phyloP scores from a whole-genome alignment of 2,113 vertebrate species.

The Antechinus flavipes region DNA sequence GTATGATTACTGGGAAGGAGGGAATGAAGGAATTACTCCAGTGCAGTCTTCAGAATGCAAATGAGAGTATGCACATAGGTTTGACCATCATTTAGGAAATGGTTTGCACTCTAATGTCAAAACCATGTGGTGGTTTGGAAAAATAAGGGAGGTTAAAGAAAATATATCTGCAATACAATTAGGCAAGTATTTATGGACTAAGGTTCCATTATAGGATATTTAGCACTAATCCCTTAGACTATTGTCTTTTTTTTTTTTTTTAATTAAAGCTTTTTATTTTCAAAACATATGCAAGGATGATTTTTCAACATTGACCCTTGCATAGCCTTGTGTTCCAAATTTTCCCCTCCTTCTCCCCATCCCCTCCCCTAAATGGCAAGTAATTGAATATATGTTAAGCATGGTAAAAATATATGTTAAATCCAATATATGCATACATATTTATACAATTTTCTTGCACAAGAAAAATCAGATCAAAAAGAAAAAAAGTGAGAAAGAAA shows the following conservation, averaged over 20 bases:
- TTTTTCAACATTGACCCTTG: too few relatives aligned
- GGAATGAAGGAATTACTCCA: neutral
- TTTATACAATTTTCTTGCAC: too few relatives aligned
- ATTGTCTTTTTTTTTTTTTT: neutral
- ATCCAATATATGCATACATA: too few relatives aligned
- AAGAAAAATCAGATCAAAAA: too few relatives aligned
- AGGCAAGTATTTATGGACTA: neutral
- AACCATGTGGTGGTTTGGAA: neutral
- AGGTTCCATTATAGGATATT: neutral
- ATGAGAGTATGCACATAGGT: neutral
- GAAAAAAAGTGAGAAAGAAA: too few relatives aligned
- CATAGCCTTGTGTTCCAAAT: too few relatives aligned
- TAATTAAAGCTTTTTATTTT: too few relatives aligned
- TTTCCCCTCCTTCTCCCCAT: too few relatives aligned
- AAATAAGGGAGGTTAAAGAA: neutral
- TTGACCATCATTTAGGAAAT: neutral
- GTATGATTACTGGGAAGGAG: neutral
- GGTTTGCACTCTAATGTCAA: neutral
- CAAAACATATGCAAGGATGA: too few relatives aligned
- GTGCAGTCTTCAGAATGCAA: neutral
- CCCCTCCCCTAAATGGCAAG: too few relatives aligned
- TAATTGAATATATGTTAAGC: too few relatives aligned
- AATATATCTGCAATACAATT: neutral
- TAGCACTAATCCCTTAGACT: neutral
- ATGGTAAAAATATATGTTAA: too few relatives aligned